A percentile compares a stretch with the other conserved stretches of the same genome.
These are phyloP conservation scores for Propithecus deckenii DNA, from an alignment of 2,797 vertebrate genomes.

Conservation along the genomic window DNA sequence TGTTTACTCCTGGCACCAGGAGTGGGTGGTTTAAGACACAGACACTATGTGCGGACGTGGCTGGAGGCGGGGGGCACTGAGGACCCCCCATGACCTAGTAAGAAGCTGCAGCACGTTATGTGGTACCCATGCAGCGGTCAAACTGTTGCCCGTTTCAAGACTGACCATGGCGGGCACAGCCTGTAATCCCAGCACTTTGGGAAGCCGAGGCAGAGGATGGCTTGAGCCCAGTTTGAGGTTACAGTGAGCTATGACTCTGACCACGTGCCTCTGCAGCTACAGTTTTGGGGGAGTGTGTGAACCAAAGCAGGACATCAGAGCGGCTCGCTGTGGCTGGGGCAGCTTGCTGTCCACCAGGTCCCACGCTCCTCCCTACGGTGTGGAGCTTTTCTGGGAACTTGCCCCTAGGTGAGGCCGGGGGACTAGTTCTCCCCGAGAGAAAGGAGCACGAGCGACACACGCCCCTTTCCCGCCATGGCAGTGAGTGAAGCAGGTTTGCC, in stretches of 20 bases:
- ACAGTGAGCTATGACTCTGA: neutral
- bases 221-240: neutral
- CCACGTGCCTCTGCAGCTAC: neutral
- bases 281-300: neutral
- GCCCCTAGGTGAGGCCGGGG: neutral
- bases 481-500: neutral
- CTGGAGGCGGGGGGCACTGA: neutral
- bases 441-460: fast-evolving
- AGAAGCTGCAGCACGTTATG: neutral
- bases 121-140: neutral
- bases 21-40: neutral
- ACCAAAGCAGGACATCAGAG: neutral
- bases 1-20: neutral
- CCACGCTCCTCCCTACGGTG: fast-evolving
- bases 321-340: neutral
- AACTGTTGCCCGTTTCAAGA: neutral
- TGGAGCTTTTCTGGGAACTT: neutral
- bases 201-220: neutral
- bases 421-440: neutral
- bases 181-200: neutral
- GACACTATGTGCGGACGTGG: fast-evolving
- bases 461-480: fast-evolving
- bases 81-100: neutral
- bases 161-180: neutral
- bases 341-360: neutral